Percentiles rank a stretch among this genome's conserved stretches.
These are phyloP conservation scores for Brevipalpus yothersi DNA, from an alignment of 1,140 invertebrate genomes.

Conservation along the genomic window DNA sequence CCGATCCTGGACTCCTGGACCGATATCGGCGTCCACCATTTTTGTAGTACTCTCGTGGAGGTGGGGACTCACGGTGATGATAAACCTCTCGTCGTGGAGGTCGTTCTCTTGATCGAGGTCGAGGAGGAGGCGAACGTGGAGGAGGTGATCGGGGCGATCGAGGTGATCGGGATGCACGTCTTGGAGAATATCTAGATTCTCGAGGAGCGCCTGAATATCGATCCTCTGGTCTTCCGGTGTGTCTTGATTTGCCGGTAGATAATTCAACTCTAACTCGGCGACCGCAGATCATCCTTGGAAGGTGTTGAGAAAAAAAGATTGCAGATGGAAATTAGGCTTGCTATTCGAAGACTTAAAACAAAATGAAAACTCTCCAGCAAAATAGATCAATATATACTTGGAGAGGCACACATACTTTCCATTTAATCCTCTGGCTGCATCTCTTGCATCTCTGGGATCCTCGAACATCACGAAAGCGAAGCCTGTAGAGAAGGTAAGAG, in stretches of 20 bases:
- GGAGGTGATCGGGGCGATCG: background rate
- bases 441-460: slow-evolving; percentile 59
- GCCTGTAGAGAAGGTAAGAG: background rate
- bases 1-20: too few species aligned
- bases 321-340: too few species aligned
- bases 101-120: background rate
- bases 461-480: slow-evolving; percentile 68
- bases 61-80: too few species aligned
- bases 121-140: background rate
- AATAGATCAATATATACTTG: background rate
- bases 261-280: slow-evolving; percentile 59
- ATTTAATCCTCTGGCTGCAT: slow-evolving; percentile 79
- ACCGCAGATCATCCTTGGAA: slow-evolving; percentile 20
- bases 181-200: background rate
- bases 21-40: too few species aligned
- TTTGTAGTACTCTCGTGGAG: too few species aligned
- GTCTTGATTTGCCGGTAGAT: slow-evolving; percentile 52
- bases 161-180: background rate
- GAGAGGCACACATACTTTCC: slow-evolving; percentile 61
- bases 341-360: too few species aligned
- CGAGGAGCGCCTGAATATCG: background rate
- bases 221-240: background rate
- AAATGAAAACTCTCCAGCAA: too few species aligned
- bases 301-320: too few species aligned
- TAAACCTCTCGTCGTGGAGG: background rate